Evolutionary conservation across 2,797 vertebrate species (phyloP).

Genomic region (Periophthalmus magnuspinnatus): DNA sequence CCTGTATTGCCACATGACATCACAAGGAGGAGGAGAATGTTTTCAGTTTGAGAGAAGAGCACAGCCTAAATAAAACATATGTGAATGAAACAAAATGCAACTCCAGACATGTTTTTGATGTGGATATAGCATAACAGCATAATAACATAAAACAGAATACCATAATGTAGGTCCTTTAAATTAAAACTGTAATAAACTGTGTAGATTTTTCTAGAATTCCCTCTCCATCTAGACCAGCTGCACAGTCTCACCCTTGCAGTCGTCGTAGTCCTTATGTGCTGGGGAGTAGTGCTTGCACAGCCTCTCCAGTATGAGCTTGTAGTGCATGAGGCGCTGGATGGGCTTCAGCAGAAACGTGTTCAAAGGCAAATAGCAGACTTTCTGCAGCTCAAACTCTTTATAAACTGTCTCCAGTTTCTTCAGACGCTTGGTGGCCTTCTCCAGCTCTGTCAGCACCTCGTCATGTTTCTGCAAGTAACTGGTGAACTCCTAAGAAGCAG

Average conservation of each 20-base stretch:
- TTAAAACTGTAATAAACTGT: too few relatives aligned
- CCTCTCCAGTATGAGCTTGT: constrained; percentile 89
- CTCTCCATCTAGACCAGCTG: background rate
- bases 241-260: constrained; percentile 85
- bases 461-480: constrained; percentile 88
- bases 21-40: too few relatives aligned
- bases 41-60: too few relatives aligned
- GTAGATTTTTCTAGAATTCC: too few relatives aligned
- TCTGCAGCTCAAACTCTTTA: constrained; percentile 95
- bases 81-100: too few relatives aligned
- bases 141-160: too few relatives aligned
- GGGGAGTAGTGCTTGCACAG: constrained; percentile 84
- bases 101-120: too few relatives aligned
- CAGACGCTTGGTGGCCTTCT: constrained; percentile 84
- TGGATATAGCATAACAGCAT: too few relatives aligned
- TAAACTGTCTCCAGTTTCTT: constrained; percentile 89
- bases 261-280: constrained; percentile 80
- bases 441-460: constrained; percentile 88
- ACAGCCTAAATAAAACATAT: too few relatives aligned
- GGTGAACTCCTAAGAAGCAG: constrained; percentile 80
- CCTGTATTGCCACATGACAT: too few relatives aligned
- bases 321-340: constrained; percentile 93
- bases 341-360: constrained; percentile 95
- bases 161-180: too few relatives aligned
- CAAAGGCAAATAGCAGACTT: constrained; percentile 95